Percentiles rank a stretch among this genome's conserved stretches.
These are phyloP conservation scores for Agrilus cyanescens DNA, from an alignment of 2,888 invertebrate species.

Conservation along the genomic window DNA sequence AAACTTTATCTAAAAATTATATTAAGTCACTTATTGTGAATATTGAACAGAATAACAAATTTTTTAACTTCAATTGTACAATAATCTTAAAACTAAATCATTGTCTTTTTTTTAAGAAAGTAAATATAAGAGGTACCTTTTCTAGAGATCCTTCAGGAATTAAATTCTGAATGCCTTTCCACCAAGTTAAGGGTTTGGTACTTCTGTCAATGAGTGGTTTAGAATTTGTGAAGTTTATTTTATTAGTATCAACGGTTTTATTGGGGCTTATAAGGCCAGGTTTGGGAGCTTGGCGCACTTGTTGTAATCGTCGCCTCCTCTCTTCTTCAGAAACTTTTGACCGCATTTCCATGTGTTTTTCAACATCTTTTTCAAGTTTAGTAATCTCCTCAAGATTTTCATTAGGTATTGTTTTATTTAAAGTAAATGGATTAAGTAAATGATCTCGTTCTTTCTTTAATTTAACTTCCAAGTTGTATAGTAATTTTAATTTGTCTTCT, in stretches of 20 bases:
- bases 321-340: constrained; percentile 2
- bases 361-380: constrained; percentile 1
- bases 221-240: neutral
- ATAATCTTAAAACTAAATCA: neutral
- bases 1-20: no score
- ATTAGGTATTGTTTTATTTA: no score
- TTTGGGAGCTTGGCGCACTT: constrained; percentile 8
- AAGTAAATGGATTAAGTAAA: no score
- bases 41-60: no score
- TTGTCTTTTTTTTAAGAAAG: no score
- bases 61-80: neutral
- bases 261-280: neutral
- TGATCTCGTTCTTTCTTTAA: no score
- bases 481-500: no score
- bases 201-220: constrained; percentile 5
- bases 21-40: no score
- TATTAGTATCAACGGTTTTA: neutral
- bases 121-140: no score
- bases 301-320: constrained; percentile 4
- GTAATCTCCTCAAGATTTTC: neutral
- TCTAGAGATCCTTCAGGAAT: no score
- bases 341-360: constrained; percentile 1
- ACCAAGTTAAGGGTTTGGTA: constrained; percentile 3
- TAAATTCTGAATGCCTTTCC: neutral
- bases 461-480: no score